Percentiles rank a stretch among this genome's conserved stretches.
These are phyloP conservation scores for Galerucella pusilla DNA, from an alignment of 2,888 invertebrate genomes.

Conservation along the genomic window DNA sequence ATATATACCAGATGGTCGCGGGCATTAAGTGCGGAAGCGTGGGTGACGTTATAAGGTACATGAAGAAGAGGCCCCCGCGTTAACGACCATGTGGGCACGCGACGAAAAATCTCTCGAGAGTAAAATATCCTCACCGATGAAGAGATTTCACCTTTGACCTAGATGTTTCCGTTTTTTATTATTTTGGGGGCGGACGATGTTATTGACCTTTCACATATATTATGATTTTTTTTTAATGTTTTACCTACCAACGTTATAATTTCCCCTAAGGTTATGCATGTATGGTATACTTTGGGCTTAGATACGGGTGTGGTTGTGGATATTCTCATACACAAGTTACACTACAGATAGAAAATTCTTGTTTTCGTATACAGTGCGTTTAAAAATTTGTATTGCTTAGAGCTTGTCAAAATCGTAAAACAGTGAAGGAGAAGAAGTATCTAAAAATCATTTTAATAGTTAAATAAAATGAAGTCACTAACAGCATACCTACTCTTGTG, in stretches of 20 bases:
- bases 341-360: slow-evolving; percentile 5
- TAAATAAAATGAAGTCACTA: too few species aligned
- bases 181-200: slow-evolving; percentile 15
- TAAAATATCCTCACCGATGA: not conserved
- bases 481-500: too few species aligned
- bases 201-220: slow-evolving; percentile 13
- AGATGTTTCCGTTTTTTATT: slow-evolving; percentile 30
- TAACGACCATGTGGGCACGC: slow-evolving; percentile 30
- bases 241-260: not conserved
- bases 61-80: slow-evolving; percentile 12
- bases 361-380: slow-evolving; percentile 17
- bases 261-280: not conserved
- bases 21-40: slow-evolving; percentile 10
- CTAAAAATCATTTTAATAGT: too few species aligned
- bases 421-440: too few species aligned
- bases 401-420: too few species aligned
- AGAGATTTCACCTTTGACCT: slow-evolving; percentile 30
- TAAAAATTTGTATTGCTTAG: not conserved
- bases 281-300: not conserved
- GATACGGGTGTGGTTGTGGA: not conserved
- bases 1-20: not conserved
- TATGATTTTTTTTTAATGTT: not conserved
- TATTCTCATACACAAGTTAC: not conserved
- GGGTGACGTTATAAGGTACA: slow-evolving; percentile 19
- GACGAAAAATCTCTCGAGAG: slow-evolving; percentile 7